phyloP scores from a whole-genome alignment of 2,113 vertebrate species.

The Cheilinus undulatus region DNA sequence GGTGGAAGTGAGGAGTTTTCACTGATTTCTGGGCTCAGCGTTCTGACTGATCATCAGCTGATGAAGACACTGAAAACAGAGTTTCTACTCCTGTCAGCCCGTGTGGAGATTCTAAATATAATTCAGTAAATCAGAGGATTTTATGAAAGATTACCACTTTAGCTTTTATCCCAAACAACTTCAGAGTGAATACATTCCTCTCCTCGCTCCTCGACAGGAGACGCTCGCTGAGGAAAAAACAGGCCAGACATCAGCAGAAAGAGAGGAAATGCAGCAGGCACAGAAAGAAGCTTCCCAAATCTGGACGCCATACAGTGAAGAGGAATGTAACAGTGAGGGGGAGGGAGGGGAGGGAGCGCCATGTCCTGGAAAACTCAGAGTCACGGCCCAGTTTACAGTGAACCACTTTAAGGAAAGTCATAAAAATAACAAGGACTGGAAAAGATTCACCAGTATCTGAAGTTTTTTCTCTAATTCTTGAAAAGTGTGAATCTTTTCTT shows the following conservation, averaged over 20 bases:
- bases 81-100: not conserved
- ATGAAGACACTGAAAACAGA: not conserved
- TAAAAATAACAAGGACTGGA: conserved; percentile 8
- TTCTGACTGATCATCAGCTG: not conserved
- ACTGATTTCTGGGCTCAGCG: conserved; percentile 43
- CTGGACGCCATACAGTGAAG: conserved; percentile 64
- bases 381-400: conserved; percentile 37
- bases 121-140: conserved; percentile 2
- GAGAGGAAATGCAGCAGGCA: conserved; percentile 67
- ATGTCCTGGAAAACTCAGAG: conserved; percentile 66
- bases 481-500: too few species aligned
- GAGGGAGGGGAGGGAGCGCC: conserved; percentile 36
- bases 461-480: too few species aligned
- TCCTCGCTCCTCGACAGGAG: not conserved
- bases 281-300: conserved; percentile 67
- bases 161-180: not conserved
- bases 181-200: not conserved
- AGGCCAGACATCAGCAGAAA: conserved; percentile 68
- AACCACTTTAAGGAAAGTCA: conserved; percentile 1
- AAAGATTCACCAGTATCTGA: not conserved
- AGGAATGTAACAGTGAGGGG: conserved; percentile 62
- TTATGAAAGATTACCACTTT: not conserved
- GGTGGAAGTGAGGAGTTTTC: conserved; percentile 41
- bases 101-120: not conserved
- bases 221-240: conserved; percentile 11